A percentile compares a stretch with the other conserved stretches of the same genome.
Conservation (phyloP, 2,797 vertebrate species). For the Mormyrops attenuatus region DNA sequence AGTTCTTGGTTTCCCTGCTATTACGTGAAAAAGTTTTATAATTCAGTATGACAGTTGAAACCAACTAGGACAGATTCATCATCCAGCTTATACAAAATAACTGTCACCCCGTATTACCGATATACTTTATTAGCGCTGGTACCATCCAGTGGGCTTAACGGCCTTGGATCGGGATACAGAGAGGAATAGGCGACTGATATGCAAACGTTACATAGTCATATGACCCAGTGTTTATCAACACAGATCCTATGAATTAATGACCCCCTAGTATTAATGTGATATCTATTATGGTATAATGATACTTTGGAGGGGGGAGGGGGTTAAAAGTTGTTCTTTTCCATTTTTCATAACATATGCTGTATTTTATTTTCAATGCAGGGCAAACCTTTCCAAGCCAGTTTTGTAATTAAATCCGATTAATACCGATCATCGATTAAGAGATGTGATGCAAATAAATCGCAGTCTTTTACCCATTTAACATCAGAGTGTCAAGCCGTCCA, state of each 20-base stretch:
- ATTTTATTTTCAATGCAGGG: neutral
- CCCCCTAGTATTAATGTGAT: neutral
- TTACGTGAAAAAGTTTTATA: neutral
- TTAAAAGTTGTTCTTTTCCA: neutral
- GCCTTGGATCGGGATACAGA: neutral
- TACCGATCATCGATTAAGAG: neutral
- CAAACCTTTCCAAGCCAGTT: neutral
- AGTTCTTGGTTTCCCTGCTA: neutral
- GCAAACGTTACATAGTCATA: neutral
- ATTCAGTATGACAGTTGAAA: neutral
- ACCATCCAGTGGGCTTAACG: neutral
- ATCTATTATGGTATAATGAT: neutral
- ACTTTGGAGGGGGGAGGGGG: neutral
- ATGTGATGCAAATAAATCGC: neutral
- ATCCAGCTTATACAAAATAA: neutral
- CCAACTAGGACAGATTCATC: neutral
- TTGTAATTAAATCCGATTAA: neutral
- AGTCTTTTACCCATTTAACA: neutral
- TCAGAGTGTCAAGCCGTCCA: constrained; percentile 22
- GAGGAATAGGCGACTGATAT: neutral
- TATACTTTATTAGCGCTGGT: neutral
- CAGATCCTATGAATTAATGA: neutral
- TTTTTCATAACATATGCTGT: neutral
- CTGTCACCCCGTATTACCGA: neutral
- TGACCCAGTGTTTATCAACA: neutral